Base-by-base conservation (phyloP, 2,888 invertebrate species). In the Dryomyza anilis region DNA sequence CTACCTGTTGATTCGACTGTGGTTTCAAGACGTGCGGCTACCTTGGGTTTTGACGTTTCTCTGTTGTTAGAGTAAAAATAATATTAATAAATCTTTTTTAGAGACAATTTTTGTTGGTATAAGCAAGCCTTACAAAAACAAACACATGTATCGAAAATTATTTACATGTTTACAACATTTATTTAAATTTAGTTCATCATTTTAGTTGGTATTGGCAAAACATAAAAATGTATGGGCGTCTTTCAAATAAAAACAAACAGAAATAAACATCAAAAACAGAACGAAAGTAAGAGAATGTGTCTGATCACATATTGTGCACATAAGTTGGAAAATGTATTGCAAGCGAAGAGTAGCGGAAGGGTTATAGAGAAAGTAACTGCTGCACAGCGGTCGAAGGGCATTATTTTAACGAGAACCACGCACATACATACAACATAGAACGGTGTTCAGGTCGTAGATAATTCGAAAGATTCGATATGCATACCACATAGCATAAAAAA, bases 21-120 rank as follows among this genome's bases (percentile, higher is more conserved):
- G 7, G 79, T 73, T 68, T 81, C 83, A 19, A 82, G 69, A 21
- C 78, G 78, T 8, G 75, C 56, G 55, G 74, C 75, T 12, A 75
- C 50, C 63, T 78, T 74, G 23, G 73, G 70, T 63, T 76, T 81
- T 16, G 76, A 69, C 53, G 73, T 72, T 71, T 81, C 81, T 72
- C 81, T 82, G 50, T 45, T 48, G 29, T 21, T 48, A 46, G 19
- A 21, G 19, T 55, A 39, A 5, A 48, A 14, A 48, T n/a, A n/a
- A n/a, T n/a, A n/a, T n/a, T n/a, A n/a, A n/a, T 21, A 25, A 50
- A 48, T 48, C 5, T 8, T 3, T 25, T n/a, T 30, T 29, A 53
- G 29, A 8, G 16, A 19, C 2, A 8, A 19, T 8, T 29, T 12
- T 16, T 30, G 16, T 19, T 16, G 29, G 3, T 19, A 19, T 16